These are phyloP conservation scores for Leptopilina drosophilae DNA, from an alignment of 2,888 invertebrate species.

Conservation along the genomic window DNA sequence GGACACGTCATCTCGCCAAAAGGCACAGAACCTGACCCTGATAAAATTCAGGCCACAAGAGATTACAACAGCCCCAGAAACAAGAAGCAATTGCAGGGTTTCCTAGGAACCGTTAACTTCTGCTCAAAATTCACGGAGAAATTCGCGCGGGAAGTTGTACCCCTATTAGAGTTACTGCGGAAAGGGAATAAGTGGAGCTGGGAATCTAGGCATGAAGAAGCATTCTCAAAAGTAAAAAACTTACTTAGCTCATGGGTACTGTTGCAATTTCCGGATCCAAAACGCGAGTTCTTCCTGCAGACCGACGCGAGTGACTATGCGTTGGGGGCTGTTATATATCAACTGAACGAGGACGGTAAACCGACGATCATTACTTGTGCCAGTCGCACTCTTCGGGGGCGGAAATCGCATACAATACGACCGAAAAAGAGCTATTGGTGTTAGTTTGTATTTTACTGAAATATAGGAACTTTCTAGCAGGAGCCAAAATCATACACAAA, in stretches of 20 bases:
- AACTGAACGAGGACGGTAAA: conserved; percentile 19
- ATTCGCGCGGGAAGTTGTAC: conserved; percentile 39
- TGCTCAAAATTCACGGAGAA: conserved; percentile 39
- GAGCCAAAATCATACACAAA: conserved; percentile 47
- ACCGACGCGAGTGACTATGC: conserved; percentile 52
- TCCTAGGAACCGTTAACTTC: conserved; percentile 42
- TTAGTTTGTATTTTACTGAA: conserved; percentile 46
- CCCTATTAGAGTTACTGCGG: conserved; percentile 46
- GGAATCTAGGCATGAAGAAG: conserved; percentile 38
- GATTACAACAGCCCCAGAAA: neutral
- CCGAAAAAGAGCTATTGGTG: neutral
- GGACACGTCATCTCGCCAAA: neutral
- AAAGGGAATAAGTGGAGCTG: conserved; percentile 47
- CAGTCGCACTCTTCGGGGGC: conserved; percentile 54
- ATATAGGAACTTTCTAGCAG: conserved; percentile 49
- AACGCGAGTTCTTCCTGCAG: conserved; percentile 44
- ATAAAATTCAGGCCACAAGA: no score
- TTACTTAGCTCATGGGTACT: conserved; percentile 43
- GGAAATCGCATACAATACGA: neutral
- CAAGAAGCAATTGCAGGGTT: neutral
- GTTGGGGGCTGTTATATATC: conserved; percentile 43
- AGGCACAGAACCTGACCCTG: neutral
- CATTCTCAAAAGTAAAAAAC: conserved; percentile 48
- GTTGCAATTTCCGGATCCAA: conserved; percentile 26
- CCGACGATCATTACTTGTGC: conserved; percentile 54